A percentile compares a stretch with the other conserved stretches of the same genome.
These are phyloP conservation scores for Pollenia labialis DNA, from an alignment of 2,888 invertebrate genomes.

Conservation along the genomic window DNA sequence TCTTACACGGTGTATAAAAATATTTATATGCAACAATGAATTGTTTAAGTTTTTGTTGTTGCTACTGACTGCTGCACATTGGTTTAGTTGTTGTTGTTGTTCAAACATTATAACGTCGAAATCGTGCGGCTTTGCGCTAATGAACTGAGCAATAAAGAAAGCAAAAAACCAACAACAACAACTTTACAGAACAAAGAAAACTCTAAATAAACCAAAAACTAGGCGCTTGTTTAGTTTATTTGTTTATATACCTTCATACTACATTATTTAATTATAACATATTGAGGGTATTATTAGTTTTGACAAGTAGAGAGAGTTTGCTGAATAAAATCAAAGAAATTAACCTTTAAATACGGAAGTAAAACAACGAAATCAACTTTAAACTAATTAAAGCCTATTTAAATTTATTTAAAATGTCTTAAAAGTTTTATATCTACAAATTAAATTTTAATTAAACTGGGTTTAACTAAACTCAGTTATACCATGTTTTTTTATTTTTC, in stretches of 20 bases:
- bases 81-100: slow-evolving; percentile 40
- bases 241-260: slow-evolving; percentile 28
- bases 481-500: too few relatives aligned
- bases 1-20: slow-evolving; percentile 19
- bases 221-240: slow-evolving; percentile 60
- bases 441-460: too few relatives aligned
- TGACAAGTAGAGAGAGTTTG: slow-evolving; percentile 20
- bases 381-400: too few relatives aligned
- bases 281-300: slow-evolving; percentile 51
- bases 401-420: too few relatives aligned
- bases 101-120: slow-evolving; percentile 65
- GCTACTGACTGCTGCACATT: slow-evolving; percentile 20
- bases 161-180: neutral
- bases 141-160: slow-evolving; percentile 79
- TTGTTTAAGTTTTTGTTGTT: slow-evolving; percentile 53
- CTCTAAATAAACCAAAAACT: slow-evolving; percentile 22
- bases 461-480: too few relatives aligned
- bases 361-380: too few relatives aligned
- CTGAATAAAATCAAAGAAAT: too few relatives aligned
- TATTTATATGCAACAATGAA: slow-evolving; percentile 58
- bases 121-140: slow-evolving; percentile 81
- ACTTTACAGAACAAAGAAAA: neutral
- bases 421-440: too few relatives aligned
- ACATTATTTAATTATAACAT: slow-evolving; percentile 67
- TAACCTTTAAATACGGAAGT: too few relatives aligned